Base-by-base conservation (phyloP, 2,888 invertebrate genomes). In the Eucera pruinosa region DNA sequence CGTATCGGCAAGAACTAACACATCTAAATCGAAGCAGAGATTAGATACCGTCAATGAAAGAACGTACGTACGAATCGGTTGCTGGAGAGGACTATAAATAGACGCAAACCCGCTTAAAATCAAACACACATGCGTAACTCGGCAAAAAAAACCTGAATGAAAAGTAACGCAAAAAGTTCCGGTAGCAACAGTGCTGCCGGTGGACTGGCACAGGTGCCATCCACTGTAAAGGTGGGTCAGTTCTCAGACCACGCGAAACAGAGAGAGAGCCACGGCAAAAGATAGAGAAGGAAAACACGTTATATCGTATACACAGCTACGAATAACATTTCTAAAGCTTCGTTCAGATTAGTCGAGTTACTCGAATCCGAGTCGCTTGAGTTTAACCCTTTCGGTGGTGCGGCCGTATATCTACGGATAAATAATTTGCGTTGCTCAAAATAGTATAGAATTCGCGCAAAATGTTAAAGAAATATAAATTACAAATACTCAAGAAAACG, bases 211-310 rank as follows among this genome's bases (percentile, higher is more conserved):
- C 54, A 55, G 54, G 54, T 55, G 54, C 9, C 36, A n/a, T 36
- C 33, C 61, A 11, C 47, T 48, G 39, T 52, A 18, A 20, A 15
- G 64, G 50, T 64, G 50, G 62, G 39, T 62, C 18, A 64, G 39
- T 36, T n/a, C n/a, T n/a, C n/a, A n/a, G n/a, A n/a, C n/a, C n/a
- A n/a, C n/a, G 1, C 11, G n/a, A 33, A 4, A n/a, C 11, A 4
- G 13, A 25, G 33, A 18, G 41, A 41, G 13, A 25, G 4, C 7
- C 13, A 9, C 5, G 4, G 9, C 20, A 20, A 57, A n/a, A 13
- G 25, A 20, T 23, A 7, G 23, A 5, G n/a, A 1, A 7, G 1
- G 9, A 20, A 39, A 27, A 43, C 23, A 23, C 7, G 39, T n/a
- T n/a, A n/a, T n/a, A n/a, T n/a, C n/a, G n/a, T n/a, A 41, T 11